These are phyloP conservation scores for Notolabrus celidotus DNA, from an alignment of 2,797 vertebrate species.

Conservation along the genomic window DNA sequence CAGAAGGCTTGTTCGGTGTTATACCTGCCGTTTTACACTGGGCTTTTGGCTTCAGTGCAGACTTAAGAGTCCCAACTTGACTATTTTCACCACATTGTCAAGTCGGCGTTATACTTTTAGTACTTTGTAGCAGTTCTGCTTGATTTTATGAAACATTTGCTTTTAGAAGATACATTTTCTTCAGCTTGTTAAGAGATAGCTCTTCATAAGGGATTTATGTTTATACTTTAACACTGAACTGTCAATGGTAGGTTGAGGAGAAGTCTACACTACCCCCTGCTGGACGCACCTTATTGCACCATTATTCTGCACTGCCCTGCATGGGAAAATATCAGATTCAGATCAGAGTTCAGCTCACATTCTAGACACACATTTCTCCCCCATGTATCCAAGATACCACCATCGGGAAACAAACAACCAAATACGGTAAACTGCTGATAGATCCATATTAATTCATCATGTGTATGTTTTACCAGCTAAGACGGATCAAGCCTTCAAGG, in stretches of 20 bases:
- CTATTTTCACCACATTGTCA: background rate
- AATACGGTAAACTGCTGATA: background rate
- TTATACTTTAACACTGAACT: slow-evolving; percentile 20
- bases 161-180: background rate
- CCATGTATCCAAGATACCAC: background rate
- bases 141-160: background rate
- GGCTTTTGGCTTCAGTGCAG: background rate
- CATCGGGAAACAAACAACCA: slow-evolving; percentile 2
- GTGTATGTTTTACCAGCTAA: slow-evolving; percentile 84
- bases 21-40: slow-evolving; percentile 35
- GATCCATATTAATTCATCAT: slow-evolving; percentile 14
- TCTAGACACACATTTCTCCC: background rate
- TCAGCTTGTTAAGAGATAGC: background rate
- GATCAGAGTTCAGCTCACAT: background rate
- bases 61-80: background rate
- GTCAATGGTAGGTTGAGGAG: slow-evolving; percentile 42
- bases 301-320: slow-evolving; percentile 37
- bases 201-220: slow-evolving; percentile 5
- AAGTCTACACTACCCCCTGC: slow-evolving; percentile 75
- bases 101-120: slow-evolving; percentile 10
- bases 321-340: background rate
- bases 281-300: slow-evolving; percentile 70
- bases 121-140: background rate
- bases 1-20: slow-evolving; percentile 32
- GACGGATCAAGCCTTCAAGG: slow-evolving; percentile 94